phyloP scores from a whole-genome alignment of 2,113 vertebrate species.

The Chionomys nivalis region DNA sequence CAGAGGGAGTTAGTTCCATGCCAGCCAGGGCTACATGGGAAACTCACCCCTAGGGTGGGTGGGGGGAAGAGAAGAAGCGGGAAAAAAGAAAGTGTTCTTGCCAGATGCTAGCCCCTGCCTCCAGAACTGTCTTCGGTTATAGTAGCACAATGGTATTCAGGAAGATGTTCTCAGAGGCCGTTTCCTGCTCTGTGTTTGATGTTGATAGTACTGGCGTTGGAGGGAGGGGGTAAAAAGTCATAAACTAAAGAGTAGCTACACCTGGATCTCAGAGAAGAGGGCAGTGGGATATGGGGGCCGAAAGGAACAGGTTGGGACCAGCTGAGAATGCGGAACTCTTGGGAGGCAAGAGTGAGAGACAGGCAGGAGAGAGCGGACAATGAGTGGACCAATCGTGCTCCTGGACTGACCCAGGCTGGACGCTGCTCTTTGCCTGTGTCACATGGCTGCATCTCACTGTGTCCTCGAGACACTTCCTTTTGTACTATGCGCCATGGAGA shows the following conservation, averaged over 20 bases:
- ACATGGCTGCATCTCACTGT: neutral
- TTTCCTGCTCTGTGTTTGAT: neutral
- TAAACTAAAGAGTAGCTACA: neutral
- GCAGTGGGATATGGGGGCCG: neutral
- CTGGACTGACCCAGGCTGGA: neutral
- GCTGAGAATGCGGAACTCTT: neutral
- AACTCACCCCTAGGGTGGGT: neutral
- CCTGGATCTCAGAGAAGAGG: neutral
- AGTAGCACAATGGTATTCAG: neutral
- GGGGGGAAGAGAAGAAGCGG: no score
- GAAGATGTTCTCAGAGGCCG: neutral
- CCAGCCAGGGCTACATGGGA: neutral
- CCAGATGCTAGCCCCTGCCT: neutral
- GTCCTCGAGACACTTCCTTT: neutral
- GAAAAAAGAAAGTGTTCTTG: neutral
- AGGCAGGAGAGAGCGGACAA: neutral
- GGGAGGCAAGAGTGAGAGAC: neutral
- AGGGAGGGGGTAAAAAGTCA: neutral
- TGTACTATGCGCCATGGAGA: neutral
- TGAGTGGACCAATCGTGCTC: neutral
- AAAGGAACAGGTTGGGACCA: neutral
- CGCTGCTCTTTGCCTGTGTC: neutral
- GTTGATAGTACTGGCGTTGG: neutral
- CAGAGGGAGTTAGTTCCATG: neutral
- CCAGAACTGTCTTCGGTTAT: neutral